Base-by-base conservation (phyloP, 2,888 invertebrate genomes). In the Dioctria rufipes region DNA sequence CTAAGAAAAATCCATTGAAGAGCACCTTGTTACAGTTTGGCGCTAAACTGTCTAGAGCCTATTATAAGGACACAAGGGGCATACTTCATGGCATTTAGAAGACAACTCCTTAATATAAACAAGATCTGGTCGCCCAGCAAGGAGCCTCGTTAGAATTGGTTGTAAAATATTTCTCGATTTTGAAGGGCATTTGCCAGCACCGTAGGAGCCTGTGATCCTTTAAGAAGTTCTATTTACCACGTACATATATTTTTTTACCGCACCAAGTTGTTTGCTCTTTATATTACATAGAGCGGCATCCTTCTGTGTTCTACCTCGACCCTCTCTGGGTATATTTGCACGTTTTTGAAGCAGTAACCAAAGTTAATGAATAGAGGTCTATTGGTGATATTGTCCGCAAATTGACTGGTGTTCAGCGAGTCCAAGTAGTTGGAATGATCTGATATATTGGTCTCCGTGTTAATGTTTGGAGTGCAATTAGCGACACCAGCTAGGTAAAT, bases 191-290 rank as follows among this genome's bases (percentile, higher is more conserved):
- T 73, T 58, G 58, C 58, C 25, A 40, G 11, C 58, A 39, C 73
- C 13, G 73, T 13, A 73, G 73, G 73, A 42, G 73, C 25, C 73
- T 60, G 42, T 58, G 73, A 73, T 73, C 58, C 73, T 43, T n/a
- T 5, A 13, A 73, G 60, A 73, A 73, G 73, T 54, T 73, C 60
- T 73, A 73, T 73, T 73, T 73, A 43, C 73, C 73, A 42, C 42
- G 73, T 58, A 73, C 42, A 25, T 25, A 25, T 25, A 25, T 25
- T 73, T 60, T 13, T 54, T 58, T 25, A 13, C 42, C 73, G 13
- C 58, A 40, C 5, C 13, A 4, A 60, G 58, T 40, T 73, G 58
- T 73, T 73, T 73, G 73, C 58, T 60, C 9, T 73, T 73, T 58
- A n/a, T 60, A 73, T 73, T 73, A 73, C 43, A 13, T 58, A 8